Conservation (phyloP, 2,797 vertebrate species). For the Periparus ater region DNA sequence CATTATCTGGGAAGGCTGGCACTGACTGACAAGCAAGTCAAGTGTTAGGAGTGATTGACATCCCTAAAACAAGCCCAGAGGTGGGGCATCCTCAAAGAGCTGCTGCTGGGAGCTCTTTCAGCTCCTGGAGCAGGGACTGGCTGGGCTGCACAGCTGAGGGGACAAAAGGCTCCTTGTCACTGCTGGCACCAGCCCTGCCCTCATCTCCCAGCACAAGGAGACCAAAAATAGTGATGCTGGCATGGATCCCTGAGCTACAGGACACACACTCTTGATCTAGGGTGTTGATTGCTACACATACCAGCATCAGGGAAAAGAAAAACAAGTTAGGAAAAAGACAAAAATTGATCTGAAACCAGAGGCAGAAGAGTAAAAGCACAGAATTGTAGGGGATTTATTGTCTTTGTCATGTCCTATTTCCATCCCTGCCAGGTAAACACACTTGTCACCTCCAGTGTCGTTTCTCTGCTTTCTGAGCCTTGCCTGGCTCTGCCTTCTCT, state of each 20-base stretch:
- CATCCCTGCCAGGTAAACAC: neutral
- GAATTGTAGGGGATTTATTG: neutral
- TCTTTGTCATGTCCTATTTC: neutral
- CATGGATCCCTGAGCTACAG: neutral
- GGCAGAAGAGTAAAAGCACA: neutral
- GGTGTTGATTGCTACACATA: neutral
- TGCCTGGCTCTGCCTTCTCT: neutral
- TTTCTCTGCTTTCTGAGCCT: neutral
- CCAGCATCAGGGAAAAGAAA: neutral
- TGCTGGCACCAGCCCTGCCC: neutral
- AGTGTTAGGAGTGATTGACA: conserved; percentile 46
- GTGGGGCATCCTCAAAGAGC: neutral
- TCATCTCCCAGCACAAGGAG: neutral
- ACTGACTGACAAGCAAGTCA: conserved; percentile 51
- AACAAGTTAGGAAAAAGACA: neutral
- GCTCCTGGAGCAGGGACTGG: neutral
- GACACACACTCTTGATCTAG: neutral
- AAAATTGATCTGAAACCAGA: neutral
- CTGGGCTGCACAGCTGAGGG: neutral
- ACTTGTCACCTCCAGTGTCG: neutral
- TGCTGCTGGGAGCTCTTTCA: neutral
- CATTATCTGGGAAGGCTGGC: conserved; percentile 43
- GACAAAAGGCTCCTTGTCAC: neutral
- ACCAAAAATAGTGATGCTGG: neutral
- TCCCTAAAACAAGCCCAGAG: conserved; percentile 10